phyloP scores from a whole-genome alignment of 2,797 vertebrate genomes.

The Pagetopsis macropterus region DNA sequence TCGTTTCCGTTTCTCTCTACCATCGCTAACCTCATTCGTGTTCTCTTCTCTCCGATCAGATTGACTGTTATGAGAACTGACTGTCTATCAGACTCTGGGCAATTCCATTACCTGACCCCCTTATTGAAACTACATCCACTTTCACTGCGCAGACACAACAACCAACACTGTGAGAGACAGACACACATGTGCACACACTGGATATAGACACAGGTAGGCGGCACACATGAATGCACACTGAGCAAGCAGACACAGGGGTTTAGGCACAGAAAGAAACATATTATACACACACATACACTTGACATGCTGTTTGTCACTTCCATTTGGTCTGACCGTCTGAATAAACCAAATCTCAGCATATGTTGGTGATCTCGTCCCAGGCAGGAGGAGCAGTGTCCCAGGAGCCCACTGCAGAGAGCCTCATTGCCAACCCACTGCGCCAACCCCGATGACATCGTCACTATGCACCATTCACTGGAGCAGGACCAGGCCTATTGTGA shows the following conservation, averaged over 20 bases:
- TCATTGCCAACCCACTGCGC: slow-evolving; percentile 77
- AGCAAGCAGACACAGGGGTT: slow-evolving; percentile 23
- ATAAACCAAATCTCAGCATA: slow-evolving; percentile 64
- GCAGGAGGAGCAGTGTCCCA: slow-evolving; percentile 61
- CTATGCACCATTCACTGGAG: slow-evolving; percentile 73
- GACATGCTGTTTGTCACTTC: slow-evolving; percentile 18
- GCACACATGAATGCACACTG: slow-evolving; percentile 17
- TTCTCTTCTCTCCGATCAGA: slow-evolving; percentile 42
- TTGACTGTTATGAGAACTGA: slow-evolving; percentile 76
- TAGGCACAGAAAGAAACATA: slow-evolving; percentile 7
- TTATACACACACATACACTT: not conserved
- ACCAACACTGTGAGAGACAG: slow-evolving; percentile 16
- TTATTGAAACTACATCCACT: slow-evolving; percentile 60
- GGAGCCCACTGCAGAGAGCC: slow-evolving; percentile 74
- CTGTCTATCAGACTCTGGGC: slow-evolving; percentile 66
- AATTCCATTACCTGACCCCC: slow-evolving; percentile 70
- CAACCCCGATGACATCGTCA: slow-evolving; percentile 74
- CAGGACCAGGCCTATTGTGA: slow-evolving; percentile 39
- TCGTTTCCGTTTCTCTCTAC: slow-evolving; percentile 24
- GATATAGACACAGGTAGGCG: slow-evolving; percentile 8
- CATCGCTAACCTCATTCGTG: slow-evolving; percentile 27
- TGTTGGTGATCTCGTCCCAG: slow-evolving; percentile 48
- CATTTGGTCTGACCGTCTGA: slow-evolving; percentile 54
- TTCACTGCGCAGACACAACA: slow-evolving; percentile 37
- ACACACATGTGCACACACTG: not conserved